phyloP scores from a whole-genome alignment of 2,113 vertebrate genomes.

The Delphinus delphis region DNA sequence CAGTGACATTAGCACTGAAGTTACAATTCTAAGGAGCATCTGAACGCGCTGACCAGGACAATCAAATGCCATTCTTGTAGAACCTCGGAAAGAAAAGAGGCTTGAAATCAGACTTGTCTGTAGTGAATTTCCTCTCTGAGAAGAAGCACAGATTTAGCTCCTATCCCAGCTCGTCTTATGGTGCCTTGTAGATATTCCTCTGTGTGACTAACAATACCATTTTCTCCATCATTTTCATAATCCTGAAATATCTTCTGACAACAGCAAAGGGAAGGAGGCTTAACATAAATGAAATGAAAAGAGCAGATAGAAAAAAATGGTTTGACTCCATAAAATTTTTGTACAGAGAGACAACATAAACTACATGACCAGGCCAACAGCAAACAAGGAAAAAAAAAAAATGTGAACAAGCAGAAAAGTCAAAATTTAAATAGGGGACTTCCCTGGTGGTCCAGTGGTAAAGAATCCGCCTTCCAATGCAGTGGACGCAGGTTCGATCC shows the following conservation, averaged over 20 bases:
- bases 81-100: background rate
- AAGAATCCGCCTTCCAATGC: too few species aligned
- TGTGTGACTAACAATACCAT: background rate
- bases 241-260: background rate
- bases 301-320: background rate
- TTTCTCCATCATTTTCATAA: background rate
- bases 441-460: too few species aligned
- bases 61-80: background rate
- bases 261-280: background rate
- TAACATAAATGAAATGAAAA: background rate
- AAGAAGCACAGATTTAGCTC: background rate
- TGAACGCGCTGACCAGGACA: background rate
- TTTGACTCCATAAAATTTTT: background rate
- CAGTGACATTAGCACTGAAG: background rate
- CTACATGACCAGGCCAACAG: background rate
- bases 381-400: background rate
- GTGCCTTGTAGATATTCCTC: background rate
- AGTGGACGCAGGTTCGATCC: too few species aligned
- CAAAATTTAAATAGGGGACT: background rate
- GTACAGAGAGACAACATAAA: background rate
- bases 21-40: background rate
- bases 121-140: too few species aligned
- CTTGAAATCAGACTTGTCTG: background rate
- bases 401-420: background rate
- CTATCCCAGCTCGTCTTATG: background rate